Evolutionary conservation across 2,113 vertebrate species (phyloP), one percentile per base, ranked within the genome.

Genomic region (Sturnira hondurensis): DNA sequence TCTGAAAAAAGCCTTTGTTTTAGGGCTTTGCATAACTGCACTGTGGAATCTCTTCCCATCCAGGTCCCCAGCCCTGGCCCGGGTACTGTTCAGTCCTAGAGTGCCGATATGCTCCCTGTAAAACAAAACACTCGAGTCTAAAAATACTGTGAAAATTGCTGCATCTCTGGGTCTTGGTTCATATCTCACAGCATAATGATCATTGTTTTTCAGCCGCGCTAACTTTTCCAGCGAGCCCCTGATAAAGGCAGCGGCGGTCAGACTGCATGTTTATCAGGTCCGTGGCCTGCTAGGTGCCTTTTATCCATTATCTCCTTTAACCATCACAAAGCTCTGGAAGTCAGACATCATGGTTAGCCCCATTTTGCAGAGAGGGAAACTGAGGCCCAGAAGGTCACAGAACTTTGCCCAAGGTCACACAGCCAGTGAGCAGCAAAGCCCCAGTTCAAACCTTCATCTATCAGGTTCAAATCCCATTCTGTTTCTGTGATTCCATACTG

Each of bases 1-100:
- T 97, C 86, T 97, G 95, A 89, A 97, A 80, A 97, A 96, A 97
- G 45, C 96, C 96, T 93, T 97, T 94, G 95, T 97, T 95, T 96
- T 67, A 97, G 94, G 96, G 80, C 88, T 96, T 90, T 87, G 74
- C 61, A 76, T 65, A 89, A 96, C 85, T 43, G 82, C 91, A 20
- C 85, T 14, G 24, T 12, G 77, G 77, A 81, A 88, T 97, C 90
- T 89, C 96, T 31, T 95, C 96, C 56, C 47, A 3, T 70, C 8
- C 1, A 15, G 84, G 86, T 83, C 56, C 22, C 50, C 31, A 9
- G 61, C 82, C 47, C 85, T 65, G 93, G 94, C 88, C 92, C 41
- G 61, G 2, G 86, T 0, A 71, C 86, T 41, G 71, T 52, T 86
- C 93, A 89, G 12, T 88, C n/a, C 36, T 89, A 89, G 12, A 65